Evolutionary conservation across 2,113 vertebrate genomes (phyloP), one percentile per base, ranked within the genome.

Genomic region (Maccullochella peelii): DNA sequence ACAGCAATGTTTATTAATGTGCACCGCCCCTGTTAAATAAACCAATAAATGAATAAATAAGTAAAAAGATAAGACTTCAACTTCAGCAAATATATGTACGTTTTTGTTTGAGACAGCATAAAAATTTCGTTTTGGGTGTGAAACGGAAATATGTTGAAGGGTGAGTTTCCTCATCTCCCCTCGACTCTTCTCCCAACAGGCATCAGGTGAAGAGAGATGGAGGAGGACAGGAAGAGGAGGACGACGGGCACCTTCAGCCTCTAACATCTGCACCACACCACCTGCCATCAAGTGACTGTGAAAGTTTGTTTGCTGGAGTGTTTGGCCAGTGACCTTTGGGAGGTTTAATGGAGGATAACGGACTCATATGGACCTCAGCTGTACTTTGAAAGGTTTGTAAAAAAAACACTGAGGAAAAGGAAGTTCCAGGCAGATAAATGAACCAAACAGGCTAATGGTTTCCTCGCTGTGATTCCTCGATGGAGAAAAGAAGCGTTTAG

Each of bases 191-290:
- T 83, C 27, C 58, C 65, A 42, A 65, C 90, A 95, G 94, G 92
- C 58, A 88, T 95, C 84, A 93, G 92, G 83, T 95, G 90, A 94
- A 79, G 77, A 63, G 47, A 30, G 23, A 55, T 5, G 58, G 36
- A 65, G 36, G 66, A 72, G 82, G 80, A 80, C 63, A 77, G 44
- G 42, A 74, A 44, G 68, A 74, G 52, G 72, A 74, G 5, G 42
- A 67, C 63, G 5, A 87, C n/a, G n/a, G n/a, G 47, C 63, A 52
- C 52, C 71, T 83, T 66, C 75, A 57, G 55, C 59, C 38, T 47
- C 30, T 10, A 23, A 73, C 75, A n/a, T 55, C 61, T 36, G 73
- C 57, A 33, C 62, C 8, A 15, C 47, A 16, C 2, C 73, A 1
- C 44, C 79, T 65, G 55, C 44, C 16, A 6, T 67, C 71, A 21